Base-by-base conservation (phyloP, 2,888 invertebrate genomes). In the Drosophila neonasuta region DNA sequence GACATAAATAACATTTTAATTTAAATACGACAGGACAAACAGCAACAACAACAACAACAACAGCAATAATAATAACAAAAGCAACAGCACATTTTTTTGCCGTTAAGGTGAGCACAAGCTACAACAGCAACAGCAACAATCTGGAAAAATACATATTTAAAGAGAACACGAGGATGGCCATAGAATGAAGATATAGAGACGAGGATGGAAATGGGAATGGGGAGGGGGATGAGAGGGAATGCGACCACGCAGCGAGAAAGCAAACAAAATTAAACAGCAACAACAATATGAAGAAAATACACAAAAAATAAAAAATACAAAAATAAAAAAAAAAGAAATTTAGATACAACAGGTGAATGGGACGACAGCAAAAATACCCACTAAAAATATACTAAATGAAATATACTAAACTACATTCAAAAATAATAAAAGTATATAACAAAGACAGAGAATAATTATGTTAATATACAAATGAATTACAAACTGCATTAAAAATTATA, bases 1-100 rank as follows among this genome's bases (percentile, higher is more conserved):
- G 86, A 85, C 83, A 85, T 84, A 84, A 84, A 84, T 83, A 83
- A 83, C 83, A 83, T 85, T 83, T 83, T 85, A 83, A 83, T 83
- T 83, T 83, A 85, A 83, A 83, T 83, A 77, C 83, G 77, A 79
- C 85, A 82, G 84, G 71, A 81, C 74, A 80, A 36, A 82, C 75
- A 56, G 59, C 58, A 58, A 20, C 55, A 45, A 9, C 58, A 58
- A 61, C 76, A 78, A 64, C 60, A 68, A 50, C 62, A 63, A 57
- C 62, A 59, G 13, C 48, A 55, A 51, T 44, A 46, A 13, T 15
- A 58, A 59, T 62, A 72, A 70, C 62, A 77, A 77, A 56, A 70
- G 62, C 55, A 46, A 55, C 49, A 72, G 68, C 69, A 72, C 74
- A 77, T 79, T 81, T 81, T 83, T 81, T 81, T 65, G 66, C 79